These are phyloP conservation scores for Galaxias olidus DNA, from an alignment of 2,797 vertebrate species.

Conservation along the genomic window DNA sequence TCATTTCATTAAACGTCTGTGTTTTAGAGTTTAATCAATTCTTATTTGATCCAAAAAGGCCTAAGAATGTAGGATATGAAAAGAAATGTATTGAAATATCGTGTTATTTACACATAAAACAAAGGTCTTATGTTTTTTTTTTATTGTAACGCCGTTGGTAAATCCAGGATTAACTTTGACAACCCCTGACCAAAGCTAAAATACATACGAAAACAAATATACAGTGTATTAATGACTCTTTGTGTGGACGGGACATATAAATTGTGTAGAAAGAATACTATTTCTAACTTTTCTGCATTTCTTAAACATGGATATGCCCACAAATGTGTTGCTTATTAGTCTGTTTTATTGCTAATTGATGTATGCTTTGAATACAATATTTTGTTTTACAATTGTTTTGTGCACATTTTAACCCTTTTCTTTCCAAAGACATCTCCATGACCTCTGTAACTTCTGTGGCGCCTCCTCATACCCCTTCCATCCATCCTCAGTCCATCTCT, in stretches of 20 bases:
- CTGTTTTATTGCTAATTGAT: too few species aligned
- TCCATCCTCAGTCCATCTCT: conserved; percentile 48
- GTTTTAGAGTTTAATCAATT: conserved; percentile 28
- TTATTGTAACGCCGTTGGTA: conserved; percentile 36
- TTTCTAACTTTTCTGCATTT: too few species aligned
- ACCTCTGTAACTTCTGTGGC: conserved; percentile 19
- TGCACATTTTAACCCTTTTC: conserved; percentile 24
- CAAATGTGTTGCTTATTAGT: too few species aligned
- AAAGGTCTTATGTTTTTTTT: conserved; percentile 31
- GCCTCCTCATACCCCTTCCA: conserved; percentile 34
- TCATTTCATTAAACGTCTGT: conserved; percentile 10
- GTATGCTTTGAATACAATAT: not conserved
- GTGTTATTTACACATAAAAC: conserved; percentile 8
- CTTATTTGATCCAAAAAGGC: conserved; percentile 38
- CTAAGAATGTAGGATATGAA: conserved; percentile 18
- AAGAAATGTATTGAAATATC: conserved; percentile 29
- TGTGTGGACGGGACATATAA: too few species aligned
- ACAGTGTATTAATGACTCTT: not conserved
- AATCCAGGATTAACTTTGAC: conserved; percentile 57
- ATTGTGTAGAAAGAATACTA: too few species aligned
- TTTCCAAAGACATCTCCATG: conserved; percentile 39
- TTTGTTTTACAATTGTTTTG: conserved; percentile 7
- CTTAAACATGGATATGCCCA: too few species aligned
- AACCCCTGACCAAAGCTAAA: conserved; percentile 21
- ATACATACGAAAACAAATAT: conserved; percentile 13